These are phyloP conservation scores for Drosophila malerkotliana DNA, from an alignment of 1,140 invertebrate genomes.

Conservation along the genomic window DNA sequence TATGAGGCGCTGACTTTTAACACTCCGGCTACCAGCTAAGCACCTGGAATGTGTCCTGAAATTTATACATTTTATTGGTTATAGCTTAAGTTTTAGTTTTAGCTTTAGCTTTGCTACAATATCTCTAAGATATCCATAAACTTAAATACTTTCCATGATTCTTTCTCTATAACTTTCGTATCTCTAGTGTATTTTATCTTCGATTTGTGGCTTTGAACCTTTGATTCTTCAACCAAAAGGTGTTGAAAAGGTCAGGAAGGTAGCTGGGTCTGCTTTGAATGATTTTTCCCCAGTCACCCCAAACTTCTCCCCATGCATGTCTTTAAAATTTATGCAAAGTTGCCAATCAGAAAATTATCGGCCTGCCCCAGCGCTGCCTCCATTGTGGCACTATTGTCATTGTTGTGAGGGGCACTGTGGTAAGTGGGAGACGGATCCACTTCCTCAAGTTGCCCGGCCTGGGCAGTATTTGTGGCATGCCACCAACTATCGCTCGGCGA, in stretches of 20 bases:
- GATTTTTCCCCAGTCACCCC: constrained; percentile 15
- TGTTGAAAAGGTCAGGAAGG: constrained; percentile 58
- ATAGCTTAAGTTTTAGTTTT: neutral
- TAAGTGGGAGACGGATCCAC: neutral
- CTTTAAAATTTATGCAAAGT: neutral
- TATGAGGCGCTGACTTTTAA: constrained; percentile 27
- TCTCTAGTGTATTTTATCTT: constrained; percentile 38
- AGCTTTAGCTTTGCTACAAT: neutral
- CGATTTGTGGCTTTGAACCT: constrained; percentile 12
- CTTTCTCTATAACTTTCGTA: neutral
- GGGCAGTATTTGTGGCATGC: constrained; percentile 72
- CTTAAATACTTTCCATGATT: neutral
- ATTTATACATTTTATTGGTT: neutral
- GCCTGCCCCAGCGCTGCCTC: constrained; percentile 33
- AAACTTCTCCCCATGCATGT: constrained; percentile 7
- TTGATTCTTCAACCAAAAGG: neutral
- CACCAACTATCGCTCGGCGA: constrained; percentile 63
- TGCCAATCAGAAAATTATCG: constrained; percentile 55
- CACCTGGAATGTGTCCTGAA: constrained; percentile 10
- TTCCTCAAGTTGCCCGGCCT: constrained; percentile 44
- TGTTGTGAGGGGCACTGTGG: constrained; percentile 1
- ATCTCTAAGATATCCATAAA: neutral
- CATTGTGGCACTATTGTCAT: constrained; percentile 18
- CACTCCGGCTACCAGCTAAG: constrained; percentile 16
- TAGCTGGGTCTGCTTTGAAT: constrained; percentile 1